These are phyloP conservation scores for Philereme transversata DNA, from an alignment of 2,888 invertebrate genomes.

Conservation along the genomic window DNA sequence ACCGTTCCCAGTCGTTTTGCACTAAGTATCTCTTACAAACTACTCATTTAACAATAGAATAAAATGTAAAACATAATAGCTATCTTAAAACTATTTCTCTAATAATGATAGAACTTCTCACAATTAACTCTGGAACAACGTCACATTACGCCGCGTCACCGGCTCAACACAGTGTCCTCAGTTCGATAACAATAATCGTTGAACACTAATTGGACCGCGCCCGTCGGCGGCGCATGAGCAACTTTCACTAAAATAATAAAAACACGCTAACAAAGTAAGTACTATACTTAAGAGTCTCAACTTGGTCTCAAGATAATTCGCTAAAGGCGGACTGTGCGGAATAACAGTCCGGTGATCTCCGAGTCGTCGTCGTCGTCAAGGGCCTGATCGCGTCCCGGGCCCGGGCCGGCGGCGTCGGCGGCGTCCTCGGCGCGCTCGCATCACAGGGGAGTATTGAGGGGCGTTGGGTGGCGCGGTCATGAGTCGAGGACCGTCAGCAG, in stretches of 20 bases:
- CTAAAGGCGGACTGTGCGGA: constrained; percentile 71
- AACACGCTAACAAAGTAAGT: constrained; percentile 80
- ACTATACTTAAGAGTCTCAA: constrained; percentile 60
- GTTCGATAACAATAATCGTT: constrained; percentile 71
- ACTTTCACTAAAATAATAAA: constrained; percentile 81
- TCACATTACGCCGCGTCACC: constrained; percentile 53
- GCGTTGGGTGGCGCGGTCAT: constrained; percentile 77
- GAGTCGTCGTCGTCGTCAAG: constrained; percentile 38
- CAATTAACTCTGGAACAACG: constrained; percentile 49
- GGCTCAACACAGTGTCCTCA: constrained; percentile 63
- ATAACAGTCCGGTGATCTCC: constrained; percentile 53
- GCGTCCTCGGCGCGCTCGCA: constrained; percentile 62
- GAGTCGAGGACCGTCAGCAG: constrained; percentile 79
- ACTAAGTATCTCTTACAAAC: constrained; percentile 74
- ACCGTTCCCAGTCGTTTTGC: constrained; percentile 82
- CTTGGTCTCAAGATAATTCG: constrained; percentile 75
- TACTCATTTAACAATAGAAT: constrained; percentile 74
- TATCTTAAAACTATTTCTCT: constrained; percentile 75
- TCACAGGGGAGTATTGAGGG: constrained; percentile 70
- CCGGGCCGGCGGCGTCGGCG: constrained; percentile 37
- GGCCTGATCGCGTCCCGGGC: constrained; percentile 26
- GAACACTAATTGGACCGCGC: constrained; percentile 80
- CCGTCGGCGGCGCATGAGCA: constrained; percentile 79
- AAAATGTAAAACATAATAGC: constrained; percentile 72
- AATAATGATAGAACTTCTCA: constrained; percentile 63